Evolutionary conservation across 2,888 invertebrate species (phyloP).

Genomic region (Halictus quadricinctus): DNA sequence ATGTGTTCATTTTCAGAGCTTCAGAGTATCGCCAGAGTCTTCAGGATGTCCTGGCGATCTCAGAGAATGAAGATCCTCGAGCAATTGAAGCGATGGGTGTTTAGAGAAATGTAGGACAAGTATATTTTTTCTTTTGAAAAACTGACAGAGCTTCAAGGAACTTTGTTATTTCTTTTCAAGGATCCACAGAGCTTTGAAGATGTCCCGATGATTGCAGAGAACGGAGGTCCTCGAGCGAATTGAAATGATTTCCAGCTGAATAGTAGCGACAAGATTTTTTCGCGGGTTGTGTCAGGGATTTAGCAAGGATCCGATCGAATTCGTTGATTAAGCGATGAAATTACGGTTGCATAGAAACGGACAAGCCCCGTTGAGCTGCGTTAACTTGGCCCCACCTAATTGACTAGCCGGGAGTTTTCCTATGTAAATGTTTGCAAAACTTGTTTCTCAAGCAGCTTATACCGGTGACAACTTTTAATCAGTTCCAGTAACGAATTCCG

Average conservation of each 20-base stretch:
- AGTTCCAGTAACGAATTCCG: constrained; percentile 63
- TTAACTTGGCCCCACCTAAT: constrained; percentile 58
- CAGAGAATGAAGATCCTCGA: no score
- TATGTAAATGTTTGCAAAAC: constrained; percentile 67
- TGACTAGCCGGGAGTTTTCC: constrained; percentile 61
- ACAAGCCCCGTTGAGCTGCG: constrained; percentile 37
- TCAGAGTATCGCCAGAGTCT: no score
- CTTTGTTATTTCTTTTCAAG: no score
- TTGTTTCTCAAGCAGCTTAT: constrained; percentile 63
- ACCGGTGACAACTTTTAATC: constrained; percentile 67
- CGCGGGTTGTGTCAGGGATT: not conserved
- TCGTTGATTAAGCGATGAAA: not conserved
- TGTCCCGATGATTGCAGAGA: not conserved
- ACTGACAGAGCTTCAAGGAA: no score
- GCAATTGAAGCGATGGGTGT: no score
- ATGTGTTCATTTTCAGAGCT: no score
- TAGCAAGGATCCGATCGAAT: constrained; percentile 21
- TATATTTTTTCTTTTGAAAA: no score
- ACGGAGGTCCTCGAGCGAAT: no score
- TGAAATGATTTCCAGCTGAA: not conserved
- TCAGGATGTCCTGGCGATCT: no score
- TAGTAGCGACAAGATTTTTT: no score
- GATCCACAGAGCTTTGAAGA: not conserved
- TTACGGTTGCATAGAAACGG: constrained; percentile 29
- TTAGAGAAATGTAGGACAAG: no score